Evolutionary conservation across 2,113 vertebrate genomes (phyloP), one percentile per base, ranked within the genome.

Genomic region (Dinomys branickii): DNA sequence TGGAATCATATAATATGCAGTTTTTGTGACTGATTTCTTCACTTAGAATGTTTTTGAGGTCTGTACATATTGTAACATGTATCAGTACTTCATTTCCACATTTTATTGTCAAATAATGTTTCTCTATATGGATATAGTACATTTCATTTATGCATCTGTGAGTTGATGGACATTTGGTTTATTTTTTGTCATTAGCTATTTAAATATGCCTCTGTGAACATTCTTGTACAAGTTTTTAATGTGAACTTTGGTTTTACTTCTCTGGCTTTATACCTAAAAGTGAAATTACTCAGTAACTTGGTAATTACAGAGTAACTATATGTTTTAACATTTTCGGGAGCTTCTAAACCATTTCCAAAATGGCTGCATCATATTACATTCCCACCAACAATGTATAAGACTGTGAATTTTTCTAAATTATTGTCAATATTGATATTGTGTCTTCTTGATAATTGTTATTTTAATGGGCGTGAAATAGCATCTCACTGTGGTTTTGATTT

Each of bases 401-500:
- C 26, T 65, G 86, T 67, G 13, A 50, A 22, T 69, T 56, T 84
- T 44, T 78, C 30, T 80, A 47, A 3, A 33, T 84, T 20, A 65
- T 41, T 86, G 35, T 16, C 30, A 59, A 13, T 80, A 35, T 58
- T 35, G 26, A 41, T 88, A 38, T 19, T 44, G 8, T 61, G 20
- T 52, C n/a, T 75, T 81, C 59, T 35, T 16, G 28, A 56, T 58
- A 83, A 67, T 73, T 77, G 56, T 24, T 73, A 11, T 73, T 88
- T 28, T 85, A 50, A 61, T 61, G 61, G 26, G 50, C 75, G 50
- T 75, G 61, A 94, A 28, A 35, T 67, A 44, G 58, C 16, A 83
- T 65, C 52, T 86, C 38, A 26, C 5, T 75, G 71, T 77, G 78
- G 47, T 93, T 95, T 93, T 61, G 50, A 88, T 82, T 85, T 75